Evolutionary conservation across 2,797 vertebrate species (phyloP).

Genomic region (Eulemur mongoz): DNA sequence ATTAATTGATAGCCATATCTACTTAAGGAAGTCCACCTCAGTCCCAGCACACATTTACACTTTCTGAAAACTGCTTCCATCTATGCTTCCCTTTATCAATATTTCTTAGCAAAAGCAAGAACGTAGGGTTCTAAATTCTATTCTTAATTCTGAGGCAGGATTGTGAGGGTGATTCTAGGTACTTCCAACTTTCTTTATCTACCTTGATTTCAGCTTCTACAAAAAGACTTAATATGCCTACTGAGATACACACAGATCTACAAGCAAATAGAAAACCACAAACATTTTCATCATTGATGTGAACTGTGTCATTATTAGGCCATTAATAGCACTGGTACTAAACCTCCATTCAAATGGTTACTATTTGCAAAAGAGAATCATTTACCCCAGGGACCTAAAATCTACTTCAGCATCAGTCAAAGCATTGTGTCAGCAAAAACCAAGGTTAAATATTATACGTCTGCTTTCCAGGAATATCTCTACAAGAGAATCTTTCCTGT

Average conservation of each 20-base stretch:
- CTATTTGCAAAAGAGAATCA: conserved; percentile 31
- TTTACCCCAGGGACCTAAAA: conserved; percentile 21
- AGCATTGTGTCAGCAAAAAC: conserved; percentile 20
- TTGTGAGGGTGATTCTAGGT: neutral
- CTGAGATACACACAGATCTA: neutral
- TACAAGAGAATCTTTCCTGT: neutral
- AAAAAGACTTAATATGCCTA: conserved; percentile 14
- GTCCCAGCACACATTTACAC: neutral
- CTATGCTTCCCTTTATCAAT: neutral
- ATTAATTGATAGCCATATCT: neutral
- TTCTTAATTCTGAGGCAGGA: neutral
- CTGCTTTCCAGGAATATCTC: neutral
- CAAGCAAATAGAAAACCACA: neutral
- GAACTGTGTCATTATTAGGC: neutral
- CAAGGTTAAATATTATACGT: neutral
- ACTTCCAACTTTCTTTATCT: neutral
- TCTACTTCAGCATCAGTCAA: neutral
- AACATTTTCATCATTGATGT: conserved; percentile 35
- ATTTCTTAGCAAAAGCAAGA: conserved; percentile 48
- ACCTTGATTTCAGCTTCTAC: neutral
- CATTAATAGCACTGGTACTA: neutral
- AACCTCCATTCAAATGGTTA: neutral
- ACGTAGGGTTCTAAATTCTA: neutral
- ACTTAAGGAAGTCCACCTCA: neutral
- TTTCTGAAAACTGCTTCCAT: conserved; percentile 8